Evolutionary conservation across 2,113 vertebrate genomes (phyloP), one percentile per base, ranked within the genome.

Genomic region (Gasterosteus aculeatus): DNA sequence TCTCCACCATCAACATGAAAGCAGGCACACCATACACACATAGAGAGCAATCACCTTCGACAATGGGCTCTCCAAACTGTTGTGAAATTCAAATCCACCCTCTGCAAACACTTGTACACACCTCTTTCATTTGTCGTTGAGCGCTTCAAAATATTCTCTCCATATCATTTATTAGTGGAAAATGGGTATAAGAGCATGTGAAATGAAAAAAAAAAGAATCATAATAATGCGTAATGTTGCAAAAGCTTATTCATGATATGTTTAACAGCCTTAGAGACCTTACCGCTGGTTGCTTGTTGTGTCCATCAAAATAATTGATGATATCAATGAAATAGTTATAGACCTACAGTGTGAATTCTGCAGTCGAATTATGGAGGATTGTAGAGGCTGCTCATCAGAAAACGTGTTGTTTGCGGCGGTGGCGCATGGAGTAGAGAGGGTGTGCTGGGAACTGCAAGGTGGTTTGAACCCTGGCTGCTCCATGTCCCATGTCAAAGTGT

Each of bases 1-100:
- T 29, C 87, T 74, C 59, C 63, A 77, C 54, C 78, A 80, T 69
- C 74, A 75, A 90, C 86, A 93, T 92, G 87, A 93, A 94, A 92
- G 92, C 79, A 54, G 33, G 46, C 31, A 68, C 69, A 65, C 33
- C 10, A n/a, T 4, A 77, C 72, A 68, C 74, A 72, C 77, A 84
- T 38, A 0, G 19, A 54, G 33, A 83, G 71, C 69, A 84, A 79
- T 73, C 70, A 67, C 47, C 47, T 60, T 64, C 18, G 39, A 82
- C 81, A 86, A 75, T 63, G 58, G 79, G 67, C 54, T 66, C 65
- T 78, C 39, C 19, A 66, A 83, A 80, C 72, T 78, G 77, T 58
- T 75, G 69, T 79, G 58, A 74, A 77, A 87, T 90, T 90, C 77
- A 82, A 76, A 88, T 74, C 53, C 69, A 62, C 47, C 70, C 53